Conservation (phyloP, 1,140 invertebrate genomes). For the Pogonognathellus flavescens region DNA sequence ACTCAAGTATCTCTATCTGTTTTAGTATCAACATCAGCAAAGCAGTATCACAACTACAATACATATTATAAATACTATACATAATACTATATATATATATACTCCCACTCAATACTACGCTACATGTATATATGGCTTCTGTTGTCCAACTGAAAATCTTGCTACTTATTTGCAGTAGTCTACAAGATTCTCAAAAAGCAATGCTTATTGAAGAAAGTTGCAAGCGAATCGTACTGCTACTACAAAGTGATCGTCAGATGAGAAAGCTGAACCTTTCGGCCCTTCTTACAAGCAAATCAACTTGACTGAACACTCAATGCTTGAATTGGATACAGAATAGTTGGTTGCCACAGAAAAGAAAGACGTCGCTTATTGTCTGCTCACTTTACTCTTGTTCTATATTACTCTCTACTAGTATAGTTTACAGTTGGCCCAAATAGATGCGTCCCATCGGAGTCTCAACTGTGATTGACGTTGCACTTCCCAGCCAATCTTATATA, state of each 20-base stretch:
- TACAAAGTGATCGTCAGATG: conserved; percentile 33
- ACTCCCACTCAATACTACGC: no score
- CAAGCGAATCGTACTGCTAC: background rate
- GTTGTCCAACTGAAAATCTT: no score
- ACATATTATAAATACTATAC: no score
- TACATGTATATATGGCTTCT: no score
- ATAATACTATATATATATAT: no score
- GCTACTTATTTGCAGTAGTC: no score
- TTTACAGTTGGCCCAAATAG: conserved; percentile 37
- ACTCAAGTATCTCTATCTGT: background rate
- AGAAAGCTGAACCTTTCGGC: conserved; percentile 18
- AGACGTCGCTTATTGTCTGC: background rate
- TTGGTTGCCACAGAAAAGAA: no score
- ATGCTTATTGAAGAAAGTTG: no score
- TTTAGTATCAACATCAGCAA: conserved; percentile 31
- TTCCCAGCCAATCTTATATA: conserved; percentile 49
- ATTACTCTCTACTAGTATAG: background rate
- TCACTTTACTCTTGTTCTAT: background rate
- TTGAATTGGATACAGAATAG: no score
- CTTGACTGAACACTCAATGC: background rate
- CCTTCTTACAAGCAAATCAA: conserved; percentile 31
- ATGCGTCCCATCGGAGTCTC: conserved; percentile 52
- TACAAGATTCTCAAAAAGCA: no score
- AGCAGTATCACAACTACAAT: background rate
- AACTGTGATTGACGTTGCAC: conserved; percentile 54